Evolutionary conservation across 2,888 invertebrate species (phyloP).

Genomic region (Andrena marginata): DNA sequence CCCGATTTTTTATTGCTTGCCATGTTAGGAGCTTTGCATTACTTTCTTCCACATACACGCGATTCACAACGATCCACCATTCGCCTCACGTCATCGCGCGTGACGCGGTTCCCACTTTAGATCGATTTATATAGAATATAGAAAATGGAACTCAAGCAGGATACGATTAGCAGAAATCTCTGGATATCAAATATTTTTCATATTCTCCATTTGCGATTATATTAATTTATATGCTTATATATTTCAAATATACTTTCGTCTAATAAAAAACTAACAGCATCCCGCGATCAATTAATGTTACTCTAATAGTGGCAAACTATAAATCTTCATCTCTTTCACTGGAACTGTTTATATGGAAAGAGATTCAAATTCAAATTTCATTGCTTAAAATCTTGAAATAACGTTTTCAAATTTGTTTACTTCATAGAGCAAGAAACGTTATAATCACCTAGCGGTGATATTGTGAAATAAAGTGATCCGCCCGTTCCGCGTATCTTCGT

Average conservation of each 20-base stretch:
- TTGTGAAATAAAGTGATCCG: too few species aligned
- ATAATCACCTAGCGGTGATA: too few species aligned
- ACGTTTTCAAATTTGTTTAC: too few species aligned
- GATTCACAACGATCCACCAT: conserved; percentile 8
- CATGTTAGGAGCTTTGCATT: conserved; percentile 79
- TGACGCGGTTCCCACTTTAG: conserved; percentile 7
- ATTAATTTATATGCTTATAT: neutral
- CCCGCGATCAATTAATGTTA: too few species aligned
- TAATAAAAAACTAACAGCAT: too few species aligned
- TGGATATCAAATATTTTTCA: neutral
- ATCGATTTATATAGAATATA: conserved; percentile 8
- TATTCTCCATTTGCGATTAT: neutral
- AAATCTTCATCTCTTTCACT: too few species aligned
- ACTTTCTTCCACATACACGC: conserved; percentile 39
- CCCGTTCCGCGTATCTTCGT: too few species aligned
- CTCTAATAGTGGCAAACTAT: too few species aligned
- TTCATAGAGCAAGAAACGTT: too few species aligned
- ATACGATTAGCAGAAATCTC: neutral
- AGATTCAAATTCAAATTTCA: too few species aligned
- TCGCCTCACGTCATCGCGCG: neutral
- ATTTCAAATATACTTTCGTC: neutral
- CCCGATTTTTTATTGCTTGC: conserved; percentile 81
- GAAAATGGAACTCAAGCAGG: neutral
- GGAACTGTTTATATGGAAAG: too few species aligned
- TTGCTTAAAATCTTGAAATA: too few species aligned